Base-by-base conservation (phyloP, 1,140 invertebrate species). In the Caerostris darwini region DNA sequence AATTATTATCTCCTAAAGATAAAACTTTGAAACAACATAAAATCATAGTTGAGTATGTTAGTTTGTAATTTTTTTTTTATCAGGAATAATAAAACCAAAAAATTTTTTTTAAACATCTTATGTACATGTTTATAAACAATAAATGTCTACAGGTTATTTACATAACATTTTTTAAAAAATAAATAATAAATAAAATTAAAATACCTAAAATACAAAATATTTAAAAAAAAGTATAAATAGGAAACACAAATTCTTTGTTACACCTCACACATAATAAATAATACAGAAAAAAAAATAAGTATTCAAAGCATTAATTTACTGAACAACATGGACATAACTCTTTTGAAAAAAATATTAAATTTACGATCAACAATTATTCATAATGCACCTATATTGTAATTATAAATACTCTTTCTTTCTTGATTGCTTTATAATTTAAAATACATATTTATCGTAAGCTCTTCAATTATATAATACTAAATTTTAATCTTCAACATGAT, bases 131-230 rank as follows among this genome's bases (percentile, higher is more conserved):
- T 77, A 34, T 77, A 77, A 53, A 77, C 34, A 77, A 77, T 12
- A 77, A 77, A 50, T 3, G 50, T 50, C 71, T 77, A 77, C 19
- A 53, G 12, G 12, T 71, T 71, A 71, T 77, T 77, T 77, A 77
- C 71, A 77, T 53, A 53, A 77, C 71, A 77, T 77, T 77, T 53
- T 12, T 50, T 50, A 50, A 77, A 50, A 77, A 77, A 71, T 71
- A 71, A 71, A 77, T 77, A 77, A 77, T 50, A 50, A 77, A 77
- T 50, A 77, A 77, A 77, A 77, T 77, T 53, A 77, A 77, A 77
- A 77, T 77, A 77, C 50, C 34, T 77, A 34, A 77, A 77, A 50
- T 77, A 77, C 71, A 77, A 50, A 77, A 53, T 50, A 50, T 50
- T 14, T 50, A 77, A 17, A n/a, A 71, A 71, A 71, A 77, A 50